Evolutionary conservation across 2,797 vertebrate species (phyloP), one percentile per base, ranked within the genome.

Genomic region (Anguilla anguilla): DNA sequence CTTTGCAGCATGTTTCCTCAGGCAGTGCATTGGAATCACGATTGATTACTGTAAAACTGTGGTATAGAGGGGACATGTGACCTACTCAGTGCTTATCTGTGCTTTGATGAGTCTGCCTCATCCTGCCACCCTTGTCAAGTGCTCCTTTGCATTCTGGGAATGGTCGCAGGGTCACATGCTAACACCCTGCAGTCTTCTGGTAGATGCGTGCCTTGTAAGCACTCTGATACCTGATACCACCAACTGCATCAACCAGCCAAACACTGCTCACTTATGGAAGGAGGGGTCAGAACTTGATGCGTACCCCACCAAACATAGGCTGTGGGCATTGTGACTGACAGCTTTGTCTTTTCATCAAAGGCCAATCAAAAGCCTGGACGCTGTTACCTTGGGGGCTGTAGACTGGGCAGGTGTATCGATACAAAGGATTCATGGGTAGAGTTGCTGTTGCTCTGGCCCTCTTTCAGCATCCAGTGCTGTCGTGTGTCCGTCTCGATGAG

Each of bases 311-410:
- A 35, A 67, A 72, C 85, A 46, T 31, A 59, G 49, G 43, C 31
- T 86, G 69, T 51, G 17, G 46, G 39, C 67, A 22, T 6, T 86
- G 19, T 86, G 53, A 28, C 39, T 46, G 28, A 22, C 13, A 43
- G 31, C 72, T 64, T 86, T 90, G 74, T 86, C 43, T 46, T 81
- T 79, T 87, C 49, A 84, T 83, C 85, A 31, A 61, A 11, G 74
- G 83, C 87, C 88, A 90, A 88, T 90, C 88, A 84, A 64, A 77
- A 88, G 57, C 74, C 86, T 88, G 88, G 87, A 89, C 88, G 57
- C 85, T 39, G 81, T 88, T 22, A 59, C n/a, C 55, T 31, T 28
- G 22, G 28, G 25, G 25, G 22, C 25, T 13, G 43, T n/a, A 51
- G 79, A 25, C 6, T 51, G 43, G 6, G 31, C 35, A 35, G 39